A percentile compares a stretch with the other conserved stretches of the same genome.
These are phyloP conservation scores for Phortica variegata DNA, from an alignment of 1,140 invertebrate species.

Conservation along the genomic window DNA sequence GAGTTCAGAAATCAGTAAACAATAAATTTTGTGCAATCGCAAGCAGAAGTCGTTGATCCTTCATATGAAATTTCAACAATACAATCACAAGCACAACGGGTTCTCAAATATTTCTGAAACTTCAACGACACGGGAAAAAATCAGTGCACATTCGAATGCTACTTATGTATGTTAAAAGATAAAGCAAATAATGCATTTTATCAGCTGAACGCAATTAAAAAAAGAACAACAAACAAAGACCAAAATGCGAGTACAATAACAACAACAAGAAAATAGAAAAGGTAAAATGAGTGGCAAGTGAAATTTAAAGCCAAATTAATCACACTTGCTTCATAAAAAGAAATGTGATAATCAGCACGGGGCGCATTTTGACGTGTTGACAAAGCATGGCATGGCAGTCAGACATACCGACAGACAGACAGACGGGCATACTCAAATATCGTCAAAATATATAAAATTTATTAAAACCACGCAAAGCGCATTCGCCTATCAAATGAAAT, in stretches of 20 bases:
- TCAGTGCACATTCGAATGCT: too few species aligned
- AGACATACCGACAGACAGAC: too few species aligned
- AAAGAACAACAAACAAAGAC: too few species aligned
- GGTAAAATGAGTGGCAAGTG: constrained; percentile 13
- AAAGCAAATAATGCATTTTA: constrained; percentile 23
- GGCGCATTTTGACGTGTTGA: too few species aligned
- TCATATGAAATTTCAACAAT: neutral
- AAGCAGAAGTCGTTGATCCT: too few species aligned
- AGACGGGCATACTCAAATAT: constrained; percentile 18
- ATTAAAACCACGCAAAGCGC: constrained; percentile 22
- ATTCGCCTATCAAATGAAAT: constrained; percentile 3
- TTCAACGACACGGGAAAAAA: constrained; percentile 10
- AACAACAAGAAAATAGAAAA: constrained; percentile 2
- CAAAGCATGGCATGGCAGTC: too few species aligned
- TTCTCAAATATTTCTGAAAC: neutral
- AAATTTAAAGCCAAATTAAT: constrained; percentile 35
- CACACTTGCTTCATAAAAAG: constrained; percentile 9
- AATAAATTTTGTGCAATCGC: constrained; percentile 1
- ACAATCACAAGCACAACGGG: neutral
- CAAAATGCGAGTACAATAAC: too few species aligned
- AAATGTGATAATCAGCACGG: constrained; percentile 5
- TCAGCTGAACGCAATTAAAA: constrained; percentile 13
- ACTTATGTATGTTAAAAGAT: too few species aligned
- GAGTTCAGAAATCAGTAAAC: constrained; percentile 23
- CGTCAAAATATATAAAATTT: constrained; percentile 16